These are phyloP conservation scores for Pollachius pollachius DNA, from an alignment of 2,113 vertebrate species.

Conservation along the genomic window DNA sequence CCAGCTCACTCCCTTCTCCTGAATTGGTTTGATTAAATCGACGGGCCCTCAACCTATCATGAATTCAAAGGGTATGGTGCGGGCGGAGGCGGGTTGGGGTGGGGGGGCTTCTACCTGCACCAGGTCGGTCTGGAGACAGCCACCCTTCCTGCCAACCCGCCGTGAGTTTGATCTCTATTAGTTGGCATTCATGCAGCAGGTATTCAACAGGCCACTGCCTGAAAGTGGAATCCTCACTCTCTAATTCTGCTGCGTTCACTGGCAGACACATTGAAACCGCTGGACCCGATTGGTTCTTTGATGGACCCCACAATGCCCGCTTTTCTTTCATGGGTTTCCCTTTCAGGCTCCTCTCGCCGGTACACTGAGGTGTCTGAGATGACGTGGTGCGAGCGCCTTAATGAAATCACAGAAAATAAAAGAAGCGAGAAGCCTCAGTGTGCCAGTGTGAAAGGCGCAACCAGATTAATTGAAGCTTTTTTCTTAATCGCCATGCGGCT, in stretches of 20 bases:
- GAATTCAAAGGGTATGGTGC: slow-evolving; percentile 50
- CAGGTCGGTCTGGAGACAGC: slow-evolving; percentile 23
- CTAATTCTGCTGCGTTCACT: slow-evolving; percentile 52
- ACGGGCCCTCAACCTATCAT: slow-evolving; percentile 46
- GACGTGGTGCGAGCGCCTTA: slow-evolving; percentile 43
- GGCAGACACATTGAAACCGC: slow-evolving; percentile 56
- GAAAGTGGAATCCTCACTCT: slow-evolving; percentile 51
- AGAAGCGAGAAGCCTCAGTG: slow-evolving; percentile 44
- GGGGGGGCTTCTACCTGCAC: slow-evolving; percentile 36
- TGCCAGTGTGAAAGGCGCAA: slow-evolving; percentile 45
- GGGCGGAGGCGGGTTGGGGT: slow-evolving; percentile 8
- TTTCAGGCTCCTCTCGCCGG: no score
- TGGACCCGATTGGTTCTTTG: not conserved
- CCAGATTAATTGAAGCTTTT: slow-evolving; percentile 53
- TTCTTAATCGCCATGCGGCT: slow-evolving; percentile 51
- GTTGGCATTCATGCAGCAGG: slow-evolving; percentile 59
- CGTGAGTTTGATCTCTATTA: slow-evolving; percentile 57
- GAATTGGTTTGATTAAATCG: no score
- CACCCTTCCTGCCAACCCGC: slow-evolving; percentile 30
- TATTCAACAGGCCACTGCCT: slow-evolving; percentile 35
- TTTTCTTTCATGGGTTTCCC: no score
- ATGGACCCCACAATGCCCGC: not conserved
- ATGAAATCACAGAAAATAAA: slow-evolving; percentile 60
- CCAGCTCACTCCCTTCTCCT: slow-evolving; percentile 34
- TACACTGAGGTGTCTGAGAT: slow-evolving; percentile 50